Percentiles rank a stretch among this genome's conserved stretches.
Evolutionary conservation across 2,797 vertebrate genomes (phyloP).

Genomic region (Lacerta agilis): DNA sequence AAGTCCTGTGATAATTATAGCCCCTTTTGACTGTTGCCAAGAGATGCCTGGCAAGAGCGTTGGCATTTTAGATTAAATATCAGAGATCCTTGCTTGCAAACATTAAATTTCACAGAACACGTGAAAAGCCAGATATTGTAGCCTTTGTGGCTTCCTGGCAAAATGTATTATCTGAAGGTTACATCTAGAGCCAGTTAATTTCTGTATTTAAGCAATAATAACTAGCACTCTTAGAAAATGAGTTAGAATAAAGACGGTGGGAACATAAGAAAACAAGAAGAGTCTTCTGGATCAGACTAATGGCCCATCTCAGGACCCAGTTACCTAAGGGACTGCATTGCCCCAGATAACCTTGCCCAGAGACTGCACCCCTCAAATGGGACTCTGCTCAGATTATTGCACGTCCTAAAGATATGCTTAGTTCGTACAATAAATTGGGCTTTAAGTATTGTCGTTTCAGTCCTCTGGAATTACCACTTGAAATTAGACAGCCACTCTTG

Average conservation of each 20-base stretch:
- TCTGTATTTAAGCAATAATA: background rate
- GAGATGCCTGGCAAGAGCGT: constrained; percentile 14
- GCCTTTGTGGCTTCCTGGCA: constrained; percentile 36
- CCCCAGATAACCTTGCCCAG: no score
- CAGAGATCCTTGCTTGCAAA: background rate
- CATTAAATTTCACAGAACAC: background rate
- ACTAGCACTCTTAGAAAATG: background rate
- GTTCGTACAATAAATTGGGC: no score
- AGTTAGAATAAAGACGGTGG: constrained; percentile 26
- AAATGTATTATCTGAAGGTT: constrained; percentile 34
- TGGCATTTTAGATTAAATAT: constrained; percentile 14
- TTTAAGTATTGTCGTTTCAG: no score
- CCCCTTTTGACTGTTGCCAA: background rate
- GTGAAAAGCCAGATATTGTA: background rate
- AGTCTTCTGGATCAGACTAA: no score
- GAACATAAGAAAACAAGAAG: background rate
- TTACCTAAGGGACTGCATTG: no score
- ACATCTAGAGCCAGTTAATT: background rate
- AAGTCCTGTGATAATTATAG: background rate
- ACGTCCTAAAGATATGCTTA: no score
- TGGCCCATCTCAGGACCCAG: no score
- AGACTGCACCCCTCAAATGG: background rate
- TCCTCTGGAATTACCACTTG: no score
- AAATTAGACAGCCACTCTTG: no score
- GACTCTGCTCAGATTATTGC: no score